Conservation (phyloP, 2,113 vertebrate genomes). For the Cyprinus carpio region DNA sequence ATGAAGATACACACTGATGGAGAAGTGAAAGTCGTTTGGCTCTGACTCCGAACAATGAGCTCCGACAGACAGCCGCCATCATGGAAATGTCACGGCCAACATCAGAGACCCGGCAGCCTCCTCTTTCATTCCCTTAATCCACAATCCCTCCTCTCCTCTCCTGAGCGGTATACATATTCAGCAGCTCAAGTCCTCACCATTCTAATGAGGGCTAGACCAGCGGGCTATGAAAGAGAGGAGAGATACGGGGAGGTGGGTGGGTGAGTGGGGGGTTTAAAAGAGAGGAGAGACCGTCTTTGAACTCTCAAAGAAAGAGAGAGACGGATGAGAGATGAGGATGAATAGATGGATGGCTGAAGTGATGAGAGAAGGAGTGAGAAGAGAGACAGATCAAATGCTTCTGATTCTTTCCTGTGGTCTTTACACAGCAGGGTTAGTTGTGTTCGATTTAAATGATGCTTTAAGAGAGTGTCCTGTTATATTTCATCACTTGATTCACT, state of each 20-base stretch:
- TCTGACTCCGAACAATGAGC: slow-evolving; percentile 31
- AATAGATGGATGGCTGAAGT: not conserved
- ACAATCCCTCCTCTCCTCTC: slow-evolving; percentile 37
- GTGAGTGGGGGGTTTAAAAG: slow-evolving; percentile 12
- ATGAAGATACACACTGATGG: not conserved
- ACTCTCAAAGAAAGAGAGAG: slow-evolving; percentile 29
- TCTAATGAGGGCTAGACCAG: slow-evolving; percentile 49
- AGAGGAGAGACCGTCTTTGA: slow-evolving; percentile 42
- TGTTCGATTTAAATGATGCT: not conserved
- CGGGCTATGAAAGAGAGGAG: slow-evolving; percentile 27
- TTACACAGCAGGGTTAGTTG: not conserved
- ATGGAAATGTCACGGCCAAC: slow-evolving; percentile 37
- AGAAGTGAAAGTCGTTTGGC: slow-evolving; percentile 21
- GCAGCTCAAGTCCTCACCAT: slow-evolving; percentile 49
- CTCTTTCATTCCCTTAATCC: slow-evolving; percentile 46
- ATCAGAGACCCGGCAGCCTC: slow-evolving; percentile 35
- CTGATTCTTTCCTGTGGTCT: not conserved
- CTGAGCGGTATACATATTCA: slow-evolving; percentile 54
- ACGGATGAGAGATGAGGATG: not conserved
- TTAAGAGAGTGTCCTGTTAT: not conserved
- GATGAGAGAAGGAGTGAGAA: slow-evolving; percentile 9
- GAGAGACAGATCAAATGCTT: slow-evolving; percentile 11
- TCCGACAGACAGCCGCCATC: slow-evolving; percentile 13
- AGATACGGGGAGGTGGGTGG: slow-evolving; percentile 4
- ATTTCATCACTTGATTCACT: not conserved